These are phyloP conservation scores for Drosophila setosimentum DNA, from an alignment of 2,888 invertebrate species.

Conservation along the genomic window DNA sequence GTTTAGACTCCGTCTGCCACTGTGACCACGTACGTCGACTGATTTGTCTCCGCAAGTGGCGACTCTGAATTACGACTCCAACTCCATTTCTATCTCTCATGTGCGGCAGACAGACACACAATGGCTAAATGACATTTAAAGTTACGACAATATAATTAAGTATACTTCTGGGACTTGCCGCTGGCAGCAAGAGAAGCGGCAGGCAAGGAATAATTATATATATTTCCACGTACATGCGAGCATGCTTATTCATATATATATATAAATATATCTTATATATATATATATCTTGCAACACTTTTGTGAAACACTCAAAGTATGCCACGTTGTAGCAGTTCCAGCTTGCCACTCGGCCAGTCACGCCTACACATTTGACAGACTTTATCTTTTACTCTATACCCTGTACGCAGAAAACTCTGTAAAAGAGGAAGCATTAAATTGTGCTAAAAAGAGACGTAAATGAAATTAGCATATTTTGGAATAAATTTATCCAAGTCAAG, in stretches of 20 bases:
- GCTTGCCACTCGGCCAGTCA: constrained; percentile 49
- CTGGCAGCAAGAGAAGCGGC: constrained; percentile 36
- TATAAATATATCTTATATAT: neutral
- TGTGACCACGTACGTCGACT: constrained; percentile 57
- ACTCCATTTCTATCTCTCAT: constrained; percentile 31
- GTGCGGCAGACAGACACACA: constrained; percentile 62
- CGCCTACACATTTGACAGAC: constrained; percentile 73
- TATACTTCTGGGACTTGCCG: constrained; percentile 74
- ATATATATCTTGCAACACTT: constrained; percentile 63
- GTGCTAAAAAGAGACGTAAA: too few species aligned
- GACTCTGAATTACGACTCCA: constrained; percentile 15
- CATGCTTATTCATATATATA: too few species aligned
- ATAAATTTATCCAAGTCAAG: neutral
- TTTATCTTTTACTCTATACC: constrained; percentile 57
- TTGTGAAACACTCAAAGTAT: constrained; percentile 52
- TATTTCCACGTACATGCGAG: too few species aligned
- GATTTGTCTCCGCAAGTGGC: constrained; percentile 63
- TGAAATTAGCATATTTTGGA: neutral
- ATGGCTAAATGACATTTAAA: constrained; percentile 80
- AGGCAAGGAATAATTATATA: constrained; percentile 73
- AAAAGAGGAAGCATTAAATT: neutral
- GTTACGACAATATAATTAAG: constrained; percentile 82
- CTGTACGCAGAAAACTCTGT: neutral
- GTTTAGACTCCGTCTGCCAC: constrained; percentile 31
- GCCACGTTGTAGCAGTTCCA: constrained; percentile 34